Evolutionary conservation across 2,888 invertebrate genomes (phyloP), one percentile per base, ranked within the genome.

Genomic region (Aphrophora alni): DNA sequence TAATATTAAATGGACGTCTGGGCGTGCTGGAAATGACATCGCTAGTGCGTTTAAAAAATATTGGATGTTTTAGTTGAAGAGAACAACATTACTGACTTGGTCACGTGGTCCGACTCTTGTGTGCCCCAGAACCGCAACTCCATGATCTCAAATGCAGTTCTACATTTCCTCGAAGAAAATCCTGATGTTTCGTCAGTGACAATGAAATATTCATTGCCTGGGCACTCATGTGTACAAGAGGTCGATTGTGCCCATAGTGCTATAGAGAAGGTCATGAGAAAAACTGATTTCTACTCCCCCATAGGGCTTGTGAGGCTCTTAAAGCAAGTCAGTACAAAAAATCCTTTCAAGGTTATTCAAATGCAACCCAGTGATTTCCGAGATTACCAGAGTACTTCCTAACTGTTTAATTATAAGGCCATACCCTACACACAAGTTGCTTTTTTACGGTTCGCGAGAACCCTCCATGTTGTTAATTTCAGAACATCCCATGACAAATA

Each of bases 211-310:
- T 72, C 72, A 8, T 24, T 76, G 26, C 76, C 80, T 26, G 80
- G 80, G 33, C 80, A 76, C 68, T 80, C 77, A 12, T 80, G 76
- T 70, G 72, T 71, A 0, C 80, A 80, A 70, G 72, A 80, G 25
- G 28, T 72, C 14, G 80, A 80, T 25, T 71, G 24, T 72, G 71
- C 26, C 12, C 76, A 80, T 28, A 76, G 76, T 44, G 10, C 17
- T 14, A 44, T 17, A 14, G 44, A 17, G 17, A 44, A 76, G 28
- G 71, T 70, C 4, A 80, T 80, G 80, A 51, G 14, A 2, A 75
- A 75, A 25, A 24, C 17, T 10, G 75, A 75, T 3, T 75, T 59
- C 59, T 75, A 24, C 26, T 44, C 51, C 26, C 79, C 74, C 8
- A 79, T 74, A n/a, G 79, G 74, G 70, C 51, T 74, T 17, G 26